A percentile compares a stretch with the other conserved stretches of the same genome.
These are phyloP conservation scores for Bucorvus abyssinicus DNA, from an alignment of 2,797 vertebrate genomes.

Conservation along the genomic window DNA sequence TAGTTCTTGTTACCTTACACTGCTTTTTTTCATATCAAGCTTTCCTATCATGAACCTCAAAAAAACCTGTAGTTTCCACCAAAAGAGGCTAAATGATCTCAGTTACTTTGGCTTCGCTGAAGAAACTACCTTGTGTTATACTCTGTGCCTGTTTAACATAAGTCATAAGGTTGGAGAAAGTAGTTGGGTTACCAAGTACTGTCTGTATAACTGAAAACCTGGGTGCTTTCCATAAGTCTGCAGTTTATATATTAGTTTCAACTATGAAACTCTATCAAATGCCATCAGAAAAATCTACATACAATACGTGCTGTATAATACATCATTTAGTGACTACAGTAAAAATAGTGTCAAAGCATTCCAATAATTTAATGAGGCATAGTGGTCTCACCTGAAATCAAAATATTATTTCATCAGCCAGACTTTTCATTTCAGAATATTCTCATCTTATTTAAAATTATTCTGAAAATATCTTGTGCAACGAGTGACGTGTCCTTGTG, in stretches of 20 bases:
- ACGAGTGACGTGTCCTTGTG: not conserved
- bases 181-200: not conserved
- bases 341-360: not conserved
- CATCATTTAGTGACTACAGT: not conserved
- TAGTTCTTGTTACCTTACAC: not conserved
- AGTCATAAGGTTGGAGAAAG: not conserved
- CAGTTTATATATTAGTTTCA: not conserved
- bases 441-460: not conserved
- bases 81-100: not conserved
- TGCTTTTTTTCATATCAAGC: fast-evolving
- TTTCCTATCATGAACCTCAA: not conserved
- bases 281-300: not conserved
- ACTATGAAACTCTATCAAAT: not conserved
- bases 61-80: not conserved
- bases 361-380: not conserved
- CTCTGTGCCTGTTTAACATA: not conserved
- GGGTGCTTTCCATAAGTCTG: not conserved
- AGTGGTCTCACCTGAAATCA: not conserved
- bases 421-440: not conserved
- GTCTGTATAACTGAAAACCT: not conserved
- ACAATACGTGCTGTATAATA: not conserved
- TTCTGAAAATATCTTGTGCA: not conserved
- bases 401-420: not conserved
- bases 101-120: not conserved
- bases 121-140: not conserved